Base-by-base conservation (phyloP, 1,140 invertebrate genomes). In the Eulimnadia texana region DNA sequence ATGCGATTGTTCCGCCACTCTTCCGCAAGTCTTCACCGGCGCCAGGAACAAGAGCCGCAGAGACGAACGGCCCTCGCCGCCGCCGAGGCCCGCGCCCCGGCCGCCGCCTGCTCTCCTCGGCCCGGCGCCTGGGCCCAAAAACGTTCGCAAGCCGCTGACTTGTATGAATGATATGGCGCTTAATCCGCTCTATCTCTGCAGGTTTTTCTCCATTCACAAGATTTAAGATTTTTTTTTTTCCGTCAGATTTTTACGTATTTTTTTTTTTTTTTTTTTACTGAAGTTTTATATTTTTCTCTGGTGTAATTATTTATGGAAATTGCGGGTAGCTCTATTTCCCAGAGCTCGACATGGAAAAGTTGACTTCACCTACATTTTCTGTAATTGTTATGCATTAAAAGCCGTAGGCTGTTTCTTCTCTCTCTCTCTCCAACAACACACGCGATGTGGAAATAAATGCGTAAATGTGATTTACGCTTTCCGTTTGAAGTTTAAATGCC, bases 131-230 rank as follows among this genome's bases (percentile, higher is more conserved):
- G 33, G 33, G 6, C 6, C 13, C 16, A 10, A 13, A 19, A 25
- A 20, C 47, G 11, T 50, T 42, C 28, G 50, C 13, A 25, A 52
- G 42, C 62, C 62, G 22, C 53, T 63, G 24, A 63, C 62, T 42
- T 63, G 62, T 28, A 28, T 58, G n/a, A 58, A 58, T 22, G 62
- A 63, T 51, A 52, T 63, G 62, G 62, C 62, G 19, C 49, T 52
- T 24, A 63, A 63, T 53, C 62, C 62, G 13, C 65, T 64, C 55
- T 64, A 62, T 54, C 53, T 62, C 19, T 64, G 70, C 64, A 61
- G 70, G 28, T 66, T 68, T 2, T 19, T 16, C 20, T 27, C 16
- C 3, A 25, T 29, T 9, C 2, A 24, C 27, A 24, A 16, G 6
- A 10, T 28, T 19, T 6, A 22, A 1, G 10, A 27, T 20, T 27